Percentiles rank a stretch among this genome's conserved stretches.
These are phyloP conservation scores for Arbacia lixula DNA, from an alignment of 53 echinoderm and acorn worm genomes.

Conservation along the genomic window DNA sequence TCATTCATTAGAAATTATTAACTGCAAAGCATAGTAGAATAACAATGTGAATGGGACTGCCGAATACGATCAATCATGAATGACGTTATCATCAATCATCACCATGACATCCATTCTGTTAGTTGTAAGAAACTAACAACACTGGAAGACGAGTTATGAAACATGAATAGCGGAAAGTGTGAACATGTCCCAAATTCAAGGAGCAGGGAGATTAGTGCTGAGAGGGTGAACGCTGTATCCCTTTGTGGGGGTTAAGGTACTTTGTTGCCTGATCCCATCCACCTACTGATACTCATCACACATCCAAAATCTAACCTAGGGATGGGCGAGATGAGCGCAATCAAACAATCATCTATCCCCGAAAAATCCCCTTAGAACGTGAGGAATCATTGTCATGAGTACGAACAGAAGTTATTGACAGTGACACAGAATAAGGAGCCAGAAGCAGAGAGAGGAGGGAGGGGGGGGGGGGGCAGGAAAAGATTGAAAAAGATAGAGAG, in stretches of 20 bases:
- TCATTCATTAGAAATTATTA: too few species aligned
- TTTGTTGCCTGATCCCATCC: conserved; percentile 43
- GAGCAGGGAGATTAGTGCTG: conserved; percentile 23
- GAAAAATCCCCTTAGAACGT: conserved; percentile 40
- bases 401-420: too few species aligned
- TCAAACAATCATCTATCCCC: conserved; percentile 53
- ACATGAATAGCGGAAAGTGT: too few species aligned
- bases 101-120: too few species aligned
- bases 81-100: too few species aligned
- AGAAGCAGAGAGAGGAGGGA: neutral
- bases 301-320: conserved; percentile 23
- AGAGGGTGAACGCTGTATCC: conserved; percentile 11
- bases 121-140: too few species aligned
- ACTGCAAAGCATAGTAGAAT: too few species aligned
- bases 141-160: too few species aligned
- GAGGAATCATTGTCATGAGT: conserved; percentile 50
- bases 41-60: too few species aligned
- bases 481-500: too few species aligned
- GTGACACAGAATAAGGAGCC: neutral
- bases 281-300: conserved; percentile 51
- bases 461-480: neutral
- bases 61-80: too few species aligned
- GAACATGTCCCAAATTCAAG: too few species aligned
- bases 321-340: conserved; percentile 41
- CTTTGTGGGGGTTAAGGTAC: conserved; percentile 50